Conservation (phyloP, 2,113 vertebrate species). For the Oenanthe oenanthe region DNA sequence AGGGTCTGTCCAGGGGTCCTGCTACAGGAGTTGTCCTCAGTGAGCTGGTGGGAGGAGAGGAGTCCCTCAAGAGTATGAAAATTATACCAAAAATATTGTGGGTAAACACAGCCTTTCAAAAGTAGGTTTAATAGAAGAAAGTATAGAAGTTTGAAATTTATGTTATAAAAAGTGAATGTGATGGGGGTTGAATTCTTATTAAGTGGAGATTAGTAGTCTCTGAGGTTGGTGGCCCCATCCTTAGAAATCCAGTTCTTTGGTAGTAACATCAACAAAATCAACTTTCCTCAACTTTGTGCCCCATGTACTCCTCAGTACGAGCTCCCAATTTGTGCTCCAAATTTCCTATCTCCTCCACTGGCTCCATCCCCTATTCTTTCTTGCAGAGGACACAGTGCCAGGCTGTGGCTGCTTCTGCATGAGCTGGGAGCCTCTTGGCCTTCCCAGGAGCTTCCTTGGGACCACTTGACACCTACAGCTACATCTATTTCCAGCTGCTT, state of each 20-base stretch:
- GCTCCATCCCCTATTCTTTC: not conserved
- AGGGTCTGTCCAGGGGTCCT: not conserved
- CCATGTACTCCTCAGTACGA: rapidly evolving
- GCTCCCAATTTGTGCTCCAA: not conserved
- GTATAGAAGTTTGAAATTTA: not conserved
- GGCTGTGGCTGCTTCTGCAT: not conserved
- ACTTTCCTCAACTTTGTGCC: not conserved
- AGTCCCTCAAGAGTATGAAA: not conserved
- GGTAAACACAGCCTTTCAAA: not conserved
- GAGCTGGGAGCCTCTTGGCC: rapidly evolving
- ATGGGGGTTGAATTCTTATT: not conserved
- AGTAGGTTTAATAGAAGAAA: not conserved
- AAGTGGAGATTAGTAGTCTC: not conserved
- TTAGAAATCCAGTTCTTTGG: not conserved
- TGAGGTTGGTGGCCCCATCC: not conserved
- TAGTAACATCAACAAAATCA: not conserved
- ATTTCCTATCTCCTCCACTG: not conserved
- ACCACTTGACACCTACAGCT: not conserved
- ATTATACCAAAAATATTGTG: not conserved
- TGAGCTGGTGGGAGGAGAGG: not conserved
- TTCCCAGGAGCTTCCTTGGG: not conserved
- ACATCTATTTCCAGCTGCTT: not conserved
- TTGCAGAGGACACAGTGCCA: not conserved
- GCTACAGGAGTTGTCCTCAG: not conserved
- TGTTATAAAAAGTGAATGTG: not conserved